These are phyloP conservation scores for Naja naja DNA, from an alignment of 2,113 vertebrate species.

Conservation along the genomic window DNA sequence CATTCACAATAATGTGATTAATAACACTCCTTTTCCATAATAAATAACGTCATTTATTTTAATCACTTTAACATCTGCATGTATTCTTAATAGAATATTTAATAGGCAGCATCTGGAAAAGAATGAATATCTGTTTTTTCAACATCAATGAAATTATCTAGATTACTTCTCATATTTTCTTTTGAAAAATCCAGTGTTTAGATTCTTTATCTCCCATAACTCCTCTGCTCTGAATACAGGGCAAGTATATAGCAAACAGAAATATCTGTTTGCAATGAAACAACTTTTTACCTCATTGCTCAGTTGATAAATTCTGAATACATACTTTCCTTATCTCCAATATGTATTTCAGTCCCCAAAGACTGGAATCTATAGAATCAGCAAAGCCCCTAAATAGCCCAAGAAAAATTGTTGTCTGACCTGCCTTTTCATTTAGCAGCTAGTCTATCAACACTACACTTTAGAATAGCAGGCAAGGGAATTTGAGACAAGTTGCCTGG, in stretches of 20 bases:
- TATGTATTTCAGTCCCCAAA: neutral
- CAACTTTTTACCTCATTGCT: neutral
- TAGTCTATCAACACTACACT: neutral
- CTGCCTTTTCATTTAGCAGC: neutral
- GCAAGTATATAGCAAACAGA: neutral
- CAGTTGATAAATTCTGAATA: neutral
- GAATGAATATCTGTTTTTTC: neutral
- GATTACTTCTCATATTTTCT: neutral
- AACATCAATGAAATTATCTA: neutral
- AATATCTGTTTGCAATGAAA: neutral
- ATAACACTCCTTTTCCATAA: constrained; percentile 3
- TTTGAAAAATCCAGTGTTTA: neutral
- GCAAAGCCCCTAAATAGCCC: neutral
- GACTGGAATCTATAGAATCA: neutral
- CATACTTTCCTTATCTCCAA: neutral
- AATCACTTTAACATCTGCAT: neutral
- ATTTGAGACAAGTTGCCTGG: neutral
- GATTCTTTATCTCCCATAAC: neutral
- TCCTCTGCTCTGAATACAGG: neutral
- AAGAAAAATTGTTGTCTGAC: neutral
- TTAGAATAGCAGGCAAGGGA: neutral
- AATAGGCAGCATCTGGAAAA: neutral
- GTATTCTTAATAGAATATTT: neutral
- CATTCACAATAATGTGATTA: constrained; percentile 20
- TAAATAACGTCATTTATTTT: constrained; percentile 12